A percentile compares a stretch with the other conserved stretches of the same genome.
These are phyloP conservation scores for Lophura nycthemera DNA, from an alignment of 2,113 vertebrate genomes.

Conservation along the genomic window DNA sequence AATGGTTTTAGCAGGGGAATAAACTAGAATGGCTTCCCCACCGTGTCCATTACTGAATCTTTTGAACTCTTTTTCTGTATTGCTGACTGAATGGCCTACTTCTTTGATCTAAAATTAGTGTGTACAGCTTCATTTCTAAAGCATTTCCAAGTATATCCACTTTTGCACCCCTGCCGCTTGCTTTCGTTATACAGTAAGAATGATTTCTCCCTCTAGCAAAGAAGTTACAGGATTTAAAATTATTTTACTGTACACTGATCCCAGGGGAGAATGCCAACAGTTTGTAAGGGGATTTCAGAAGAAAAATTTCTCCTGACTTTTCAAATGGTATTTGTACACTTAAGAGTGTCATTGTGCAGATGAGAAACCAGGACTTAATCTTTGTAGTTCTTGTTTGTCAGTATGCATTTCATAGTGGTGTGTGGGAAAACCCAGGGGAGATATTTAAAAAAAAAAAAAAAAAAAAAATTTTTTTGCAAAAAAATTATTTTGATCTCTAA, in stretches of 20 bases:
- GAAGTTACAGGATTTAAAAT: not conserved
- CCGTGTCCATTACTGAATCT: not conserved
- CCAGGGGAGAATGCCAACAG: not conserved
- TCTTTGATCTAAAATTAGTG: slow-evolving; percentile 49
- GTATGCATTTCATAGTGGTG: not conserved
- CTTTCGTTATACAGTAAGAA: not conserved
- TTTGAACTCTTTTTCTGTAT: slow-evolving; percentile 9
- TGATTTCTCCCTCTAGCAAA: slow-evolving; percentile 2
- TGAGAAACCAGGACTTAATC: not conserved
- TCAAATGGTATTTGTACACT: not conserved
- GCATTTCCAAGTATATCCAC: not conserved
- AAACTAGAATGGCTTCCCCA: not conserved
- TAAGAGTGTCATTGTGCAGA: not conserved
- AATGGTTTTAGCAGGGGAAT: not conserved
- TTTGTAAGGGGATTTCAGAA: not conserved
- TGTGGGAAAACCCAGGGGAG: not conserved
- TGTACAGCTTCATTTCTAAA: not conserved
- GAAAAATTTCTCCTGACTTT: not conserved
- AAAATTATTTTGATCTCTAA: not conserved
- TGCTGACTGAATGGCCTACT: slow-evolving; percentile 7
- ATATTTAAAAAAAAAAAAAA: not conserved
- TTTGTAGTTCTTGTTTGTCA: not conserved
- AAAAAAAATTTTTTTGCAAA: not conserved
- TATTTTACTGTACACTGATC: slow-evolving; percentile 6
- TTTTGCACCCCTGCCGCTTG: slow-evolving; percentile 14